phyloP scores from a whole-genome alignment of 2,113 vertebrate species.

The Lepisosteus osseus region DNA sequence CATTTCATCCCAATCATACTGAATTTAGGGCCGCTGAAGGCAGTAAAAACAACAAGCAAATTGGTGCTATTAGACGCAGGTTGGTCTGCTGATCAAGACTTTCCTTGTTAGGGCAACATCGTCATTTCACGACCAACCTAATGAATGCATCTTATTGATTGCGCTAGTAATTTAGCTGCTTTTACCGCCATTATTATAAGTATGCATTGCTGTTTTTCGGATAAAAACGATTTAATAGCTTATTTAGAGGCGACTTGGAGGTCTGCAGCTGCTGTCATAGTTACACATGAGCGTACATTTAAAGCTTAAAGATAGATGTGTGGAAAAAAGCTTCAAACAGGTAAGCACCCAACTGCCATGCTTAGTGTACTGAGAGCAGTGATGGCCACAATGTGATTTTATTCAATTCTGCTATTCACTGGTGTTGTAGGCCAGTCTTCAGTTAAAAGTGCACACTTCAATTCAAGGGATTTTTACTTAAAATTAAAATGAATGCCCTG shows the following conservation, averaged over 20 bases:
- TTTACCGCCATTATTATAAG: conserved; percentile 35
- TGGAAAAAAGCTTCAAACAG: conserved; percentile 17
- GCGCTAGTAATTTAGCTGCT: conserved; percentile 35
- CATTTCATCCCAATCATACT: conserved; percentile 28
- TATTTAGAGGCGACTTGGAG: conserved; percentile 28
- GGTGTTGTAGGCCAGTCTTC: too few relatives aligned
- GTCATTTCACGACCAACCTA: conserved; percentile 26
- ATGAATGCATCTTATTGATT: conserved; percentile 43
- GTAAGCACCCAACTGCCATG: conserved; percentile 1
- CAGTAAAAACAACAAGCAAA: conserved; percentile 17
- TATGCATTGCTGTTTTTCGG: conserved; percentile 40
- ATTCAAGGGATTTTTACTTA: too few relatives aligned
- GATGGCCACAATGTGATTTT: too few relatives aligned
- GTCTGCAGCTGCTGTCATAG: conserved; percentile 27
- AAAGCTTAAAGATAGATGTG: background rate
- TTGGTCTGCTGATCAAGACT: conserved; percentile 18
- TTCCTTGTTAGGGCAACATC: conserved; percentile 6
- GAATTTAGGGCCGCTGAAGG: conserved; percentile 17
- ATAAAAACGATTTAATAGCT: conserved; percentile 40
- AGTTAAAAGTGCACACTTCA: too few relatives aligned
- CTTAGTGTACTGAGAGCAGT: too few relatives aligned
- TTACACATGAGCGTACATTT: background rate
- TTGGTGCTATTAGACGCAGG: conserved; percentile 9
- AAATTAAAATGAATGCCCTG: too few relatives aligned
- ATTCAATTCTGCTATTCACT: too few relatives aligned